Percentiles rank a stretch among this genome's conserved stretches.
Conservation (phyloP, 2,113 vertebrate species). For the Tretioscincus oriximinensis region DNA sequence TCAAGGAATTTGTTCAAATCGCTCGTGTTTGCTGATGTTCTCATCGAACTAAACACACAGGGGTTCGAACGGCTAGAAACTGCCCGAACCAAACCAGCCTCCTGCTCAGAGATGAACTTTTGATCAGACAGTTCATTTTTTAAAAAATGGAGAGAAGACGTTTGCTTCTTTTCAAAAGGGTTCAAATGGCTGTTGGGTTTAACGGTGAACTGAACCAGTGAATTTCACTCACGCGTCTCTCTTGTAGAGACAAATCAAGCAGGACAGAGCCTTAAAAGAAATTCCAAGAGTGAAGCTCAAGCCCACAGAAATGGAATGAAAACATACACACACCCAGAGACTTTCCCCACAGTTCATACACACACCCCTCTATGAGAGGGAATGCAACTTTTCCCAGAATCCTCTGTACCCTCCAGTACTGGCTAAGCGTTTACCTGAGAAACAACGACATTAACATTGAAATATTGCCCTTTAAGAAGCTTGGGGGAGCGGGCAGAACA, state of each 20-base stretch:
- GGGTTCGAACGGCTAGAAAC: too few species aligned
- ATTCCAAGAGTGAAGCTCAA: not conserved
- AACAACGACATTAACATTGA: constrained; percentile 82
- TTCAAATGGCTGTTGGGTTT: too few species aligned
- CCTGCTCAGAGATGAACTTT: too few species aligned
- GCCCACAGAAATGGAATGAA: constrained; percentile 16
- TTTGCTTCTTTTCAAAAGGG: too few species aligned
- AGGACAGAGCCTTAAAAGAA: not conserved
- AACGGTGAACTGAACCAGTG: too few species aligned
- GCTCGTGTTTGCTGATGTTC: too few species aligned
- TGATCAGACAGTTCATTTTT: too few species aligned
- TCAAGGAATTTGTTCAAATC: too few species aligned
- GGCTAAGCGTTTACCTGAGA: constrained; percentile 78
- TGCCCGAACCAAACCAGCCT: too few species aligned
- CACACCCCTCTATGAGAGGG: not conserved
- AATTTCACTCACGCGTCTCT: not conserved
- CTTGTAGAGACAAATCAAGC: not conserved
- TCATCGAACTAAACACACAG: too few species aligned
- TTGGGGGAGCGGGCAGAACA: constrained; percentile 54
- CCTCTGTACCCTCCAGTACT: constrained; percentile 57
- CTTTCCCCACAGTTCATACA: constrained; percentile 39
- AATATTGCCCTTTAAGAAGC: constrained; percentile 78
- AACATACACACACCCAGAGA: not conserved
- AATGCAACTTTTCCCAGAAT: not conserved
- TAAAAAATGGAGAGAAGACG: too few species aligned